Percentiles rank a stretch among this genome's conserved stretches.
phyloP scores from a whole-genome alignment of 2,888 invertebrate species.

The Harmothoe impar region DNA sequence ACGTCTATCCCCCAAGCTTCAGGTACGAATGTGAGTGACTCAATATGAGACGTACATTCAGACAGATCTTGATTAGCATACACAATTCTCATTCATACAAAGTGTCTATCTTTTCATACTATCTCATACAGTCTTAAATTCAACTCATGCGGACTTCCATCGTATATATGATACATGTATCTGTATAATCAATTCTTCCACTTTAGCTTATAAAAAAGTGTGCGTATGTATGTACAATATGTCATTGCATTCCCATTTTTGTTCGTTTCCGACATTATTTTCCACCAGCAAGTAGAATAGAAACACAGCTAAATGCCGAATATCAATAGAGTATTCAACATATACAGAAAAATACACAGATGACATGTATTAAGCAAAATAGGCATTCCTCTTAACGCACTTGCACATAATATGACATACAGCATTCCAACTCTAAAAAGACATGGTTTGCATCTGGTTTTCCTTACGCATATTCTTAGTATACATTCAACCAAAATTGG shows the following conservation, averaged over 20 bases:
- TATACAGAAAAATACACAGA: background rate
- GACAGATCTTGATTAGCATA: background rate
- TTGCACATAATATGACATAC: constrained; percentile 5
- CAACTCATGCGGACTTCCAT: constrained; percentile 2
- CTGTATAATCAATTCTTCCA: constrained; percentile 2
- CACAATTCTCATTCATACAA: constrained; percentile 10
- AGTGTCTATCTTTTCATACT: background rate
- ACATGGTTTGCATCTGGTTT: constrained; percentile 13
- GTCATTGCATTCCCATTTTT: constrained; percentile 21
- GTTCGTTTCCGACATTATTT: constrained; percentile 30
- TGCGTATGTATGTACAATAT: constrained; percentile 39
- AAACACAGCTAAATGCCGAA: background rate
- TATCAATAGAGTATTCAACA: constrained; percentile 11
- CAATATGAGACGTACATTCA: background rate
- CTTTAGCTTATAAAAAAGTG: constrained; percentile 26
- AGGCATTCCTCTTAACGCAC: background rate
- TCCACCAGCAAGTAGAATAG: constrained; percentile 18
- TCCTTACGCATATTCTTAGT: background rate
- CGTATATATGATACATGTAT: constrained; percentile 11
- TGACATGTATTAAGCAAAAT: constrained; percentile 39
- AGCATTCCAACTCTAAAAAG: background rate
- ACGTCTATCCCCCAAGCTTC: background rate
- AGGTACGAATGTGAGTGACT: background rate
- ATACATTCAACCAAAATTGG: background rate
- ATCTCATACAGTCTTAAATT: constrained; percentile 14